These are phyloP conservation scores for Apolygus lucorum DNA, from an alignment of 1,140 invertebrate species.

Conservation along the genomic window DNA sequence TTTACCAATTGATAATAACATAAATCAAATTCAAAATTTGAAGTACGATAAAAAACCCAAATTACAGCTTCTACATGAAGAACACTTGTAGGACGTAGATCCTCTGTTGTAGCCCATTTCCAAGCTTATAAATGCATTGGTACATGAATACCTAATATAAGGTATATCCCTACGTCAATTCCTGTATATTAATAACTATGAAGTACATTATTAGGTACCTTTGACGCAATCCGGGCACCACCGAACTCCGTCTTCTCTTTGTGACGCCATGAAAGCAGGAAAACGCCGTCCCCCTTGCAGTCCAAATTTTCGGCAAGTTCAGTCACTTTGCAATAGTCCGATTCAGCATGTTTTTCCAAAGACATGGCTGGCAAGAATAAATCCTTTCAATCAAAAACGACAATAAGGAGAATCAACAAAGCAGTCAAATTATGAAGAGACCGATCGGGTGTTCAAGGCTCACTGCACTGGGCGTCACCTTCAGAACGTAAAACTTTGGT, in stretches of 20 bases:
- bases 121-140: background rate
- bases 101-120: no score
- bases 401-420: no score
- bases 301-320: background rate
- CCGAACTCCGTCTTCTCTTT: slow-evolving; percentile 44
- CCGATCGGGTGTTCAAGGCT: no score
- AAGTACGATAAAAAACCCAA: no score
- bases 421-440: no score
- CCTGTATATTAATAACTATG: background rate
- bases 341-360: background rate
- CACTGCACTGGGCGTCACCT: no score
- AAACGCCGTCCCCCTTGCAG: background rate
- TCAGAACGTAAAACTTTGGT: no score
- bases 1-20: no score
- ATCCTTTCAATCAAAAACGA: no score
- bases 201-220: slow-evolving; percentile 40
- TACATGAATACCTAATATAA: background rate
- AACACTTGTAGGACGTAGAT: no score
- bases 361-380: no score
- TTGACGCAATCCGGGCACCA: slow-evolving; percentile 68
- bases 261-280: slow-evolving; percentile 18
- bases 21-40: background rate
- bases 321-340: background rate
- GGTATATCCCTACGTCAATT: background rate
- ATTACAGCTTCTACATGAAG: no score